Base-by-base conservation (phyloP, 2,888 invertebrate genomes). In the Polydrusus pterygomalis region DNA sequence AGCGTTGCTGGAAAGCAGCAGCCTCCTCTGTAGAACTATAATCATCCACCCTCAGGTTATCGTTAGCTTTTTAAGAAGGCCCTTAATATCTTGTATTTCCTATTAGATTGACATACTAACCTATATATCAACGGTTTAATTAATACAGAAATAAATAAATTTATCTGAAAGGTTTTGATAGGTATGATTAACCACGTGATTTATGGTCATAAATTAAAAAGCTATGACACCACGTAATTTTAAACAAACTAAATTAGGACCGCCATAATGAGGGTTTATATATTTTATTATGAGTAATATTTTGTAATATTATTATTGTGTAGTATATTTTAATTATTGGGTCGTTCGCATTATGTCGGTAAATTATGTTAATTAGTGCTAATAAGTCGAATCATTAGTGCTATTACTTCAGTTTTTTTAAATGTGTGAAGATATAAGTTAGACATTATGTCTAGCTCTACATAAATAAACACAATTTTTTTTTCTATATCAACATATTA, bases 251-350 rank as follows among this genome's bases (percentile, higher is more conserved):
- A 54, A 73, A 74, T 74, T 20, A 40, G 47, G 38, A 58, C 20
- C 10, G 18, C 34, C 20, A 34, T 69, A 67, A 67, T 67, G 67
- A 20, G 20, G 54, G 51, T 54, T 67, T 40, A 67, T 67, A 38
- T 54, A 54, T 49, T 49, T 47, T 65, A 49, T 65, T 49, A 15
- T 25, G 63, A 49, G 34, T 34, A 34, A 34, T 49, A 65, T 51
- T 47, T 65, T 49, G 18, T 25, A 34, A 49, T 34, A 49, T 84
- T 84, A 86, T 85, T 18, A 60, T 60, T 38, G 38, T 10, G 17
- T 60, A 60, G 38, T 60, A 40, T 60, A 60, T 60, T 60, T 60
- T 60, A 60, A 60, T 60, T 60, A 60, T 60, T 7, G 25, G 15
- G 34, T 34, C 34, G 30, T 56, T 56, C 56, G 56, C 34, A 15